These are phyloP conservation scores for Phrynosoma blainvillii DNA, from an alignment of 2,113 vertebrate genomes.

Conservation along the genomic window DNA sequence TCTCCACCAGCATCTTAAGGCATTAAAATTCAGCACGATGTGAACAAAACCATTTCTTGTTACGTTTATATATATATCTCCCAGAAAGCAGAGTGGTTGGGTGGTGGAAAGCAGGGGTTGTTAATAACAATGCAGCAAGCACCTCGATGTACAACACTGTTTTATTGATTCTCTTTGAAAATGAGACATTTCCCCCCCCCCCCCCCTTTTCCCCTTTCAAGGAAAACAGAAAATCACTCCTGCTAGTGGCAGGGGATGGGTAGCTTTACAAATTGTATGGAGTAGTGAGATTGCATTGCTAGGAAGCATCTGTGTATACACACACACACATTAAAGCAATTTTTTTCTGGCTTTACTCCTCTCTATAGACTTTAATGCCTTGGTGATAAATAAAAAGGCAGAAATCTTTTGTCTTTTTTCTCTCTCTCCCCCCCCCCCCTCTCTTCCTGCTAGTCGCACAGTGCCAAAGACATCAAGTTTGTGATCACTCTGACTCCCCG, in stretches of 20 bases:
- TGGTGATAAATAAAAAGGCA: not conserved
- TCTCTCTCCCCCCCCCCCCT: too few species aligned
- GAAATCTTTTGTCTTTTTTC: not conserved
- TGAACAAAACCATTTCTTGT: conserved; percentile 20
- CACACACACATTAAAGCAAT: rapidly evolving
- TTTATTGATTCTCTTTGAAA: not conserved
- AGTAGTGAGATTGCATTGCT: rapidly evolving
- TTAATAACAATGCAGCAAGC: conserved; percentile 15
- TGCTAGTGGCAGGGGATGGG: not conserved
- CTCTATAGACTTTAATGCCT: conserved; percentile 3
- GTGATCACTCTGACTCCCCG: not conserved
- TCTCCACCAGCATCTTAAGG: conserved; percentile 34
- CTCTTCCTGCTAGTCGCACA: not conserved
- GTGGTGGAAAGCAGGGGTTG: not conserved
- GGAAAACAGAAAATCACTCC: rapidly evolving
- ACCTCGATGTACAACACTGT: not conserved
- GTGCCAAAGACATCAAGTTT: not conserved
- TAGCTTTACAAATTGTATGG: rapidly evolving
- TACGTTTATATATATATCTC: not conserved
- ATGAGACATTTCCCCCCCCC: not conserved
- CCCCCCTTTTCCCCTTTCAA: rapidly evolving
- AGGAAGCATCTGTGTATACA: not conserved
- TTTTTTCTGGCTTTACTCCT: not conserved
- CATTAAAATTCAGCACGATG: conserved; percentile 54
- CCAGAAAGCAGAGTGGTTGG: too few species aligned